Percentiles rank a stretch among this genome's conserved stretches.
Evolutionary conservation across 2,888 invertebrate species (phyloP).

Genomic region (Globia sparganii): DNA sequence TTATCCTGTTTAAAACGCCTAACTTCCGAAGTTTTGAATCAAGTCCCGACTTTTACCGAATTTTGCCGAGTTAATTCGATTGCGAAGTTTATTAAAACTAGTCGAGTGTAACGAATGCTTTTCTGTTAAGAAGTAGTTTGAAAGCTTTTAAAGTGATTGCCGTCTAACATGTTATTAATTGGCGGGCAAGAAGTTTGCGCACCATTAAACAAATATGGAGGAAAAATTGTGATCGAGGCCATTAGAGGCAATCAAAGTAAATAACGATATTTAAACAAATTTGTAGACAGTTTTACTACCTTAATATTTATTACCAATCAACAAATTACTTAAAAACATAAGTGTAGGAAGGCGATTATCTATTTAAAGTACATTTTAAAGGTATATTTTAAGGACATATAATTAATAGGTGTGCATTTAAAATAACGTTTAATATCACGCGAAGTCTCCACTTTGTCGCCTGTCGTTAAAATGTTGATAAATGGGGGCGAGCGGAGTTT

Average conservation of each 20-base stretch:
- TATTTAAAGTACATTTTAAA: conserved; percentile 7
- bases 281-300: conserved; percentile 1
- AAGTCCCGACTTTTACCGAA: conserved; percentile 42
- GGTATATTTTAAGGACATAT: neutral
- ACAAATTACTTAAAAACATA: conserved; percentile 21
- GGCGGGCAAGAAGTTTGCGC: conserved; percentile 34
- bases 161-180: conserved; percentile 44
- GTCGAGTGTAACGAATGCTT: conserved; percentile 33
- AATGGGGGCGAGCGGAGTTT: conserved; percentile 67
- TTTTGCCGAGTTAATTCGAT: conserved; percentile 38
- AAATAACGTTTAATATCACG: conserved; percentile 47
- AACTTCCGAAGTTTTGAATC: conserved; percentile 61
- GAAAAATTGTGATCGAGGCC: conserved; percentile 3
- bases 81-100: conserved; percentile 56
- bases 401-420: conserved; percentile 36
- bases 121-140: conserved; percentile 45
- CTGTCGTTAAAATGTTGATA: conserved; percentile 68
- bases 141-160: conserved; percentile 58
- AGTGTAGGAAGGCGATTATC: conserved; percentile 13
- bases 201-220: conserved; percentile 43
- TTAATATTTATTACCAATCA: conserved; percentile 10
- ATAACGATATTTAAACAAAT: conserved; percentile 28
- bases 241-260: conserved; percentile 39
- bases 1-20: conserved; percentile 72
- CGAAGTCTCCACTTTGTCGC: conserved; percentile 64